Evolutionary conservation across 2,113 vertebrate genomes (phyloP).

Genomic region (Trematomus loennbergii): DNA sequence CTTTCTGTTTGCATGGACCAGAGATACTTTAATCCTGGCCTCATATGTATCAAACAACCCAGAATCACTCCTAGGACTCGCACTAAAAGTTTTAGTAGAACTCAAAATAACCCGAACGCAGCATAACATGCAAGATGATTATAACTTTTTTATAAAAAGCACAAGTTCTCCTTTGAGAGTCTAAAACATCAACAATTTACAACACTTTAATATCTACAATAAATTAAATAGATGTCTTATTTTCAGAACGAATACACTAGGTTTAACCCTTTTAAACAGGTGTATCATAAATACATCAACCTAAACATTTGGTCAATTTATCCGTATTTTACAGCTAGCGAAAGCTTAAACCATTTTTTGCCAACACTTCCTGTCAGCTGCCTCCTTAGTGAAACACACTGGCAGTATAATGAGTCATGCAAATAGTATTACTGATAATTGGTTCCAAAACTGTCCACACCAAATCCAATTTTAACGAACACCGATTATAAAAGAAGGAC

Average conservation of each 20-base stretch:
- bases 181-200: constrained; percentile 4
- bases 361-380: constrained; percentile 15
- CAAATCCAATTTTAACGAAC: constrained; percentile 35
- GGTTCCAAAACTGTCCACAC: constrained; percentile 36
- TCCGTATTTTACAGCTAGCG: background rate
- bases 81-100: constrained; percentile 26
- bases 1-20: constrained; percentile 36
- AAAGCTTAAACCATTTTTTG: background rate
- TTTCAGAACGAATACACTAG: background rate
- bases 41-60: constrained; percentile 53
- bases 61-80: constrained; percentile 26
- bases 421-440: constrained; percentile 23
- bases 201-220: constrained; percentile 1
- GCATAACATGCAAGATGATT: constrained; percentile 8
- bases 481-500: constrained; percentile 9
- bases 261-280: background rate
- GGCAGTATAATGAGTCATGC: constrained; percentile 40
- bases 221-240: background rate
- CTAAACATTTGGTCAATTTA: background rate
- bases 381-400: constrained; percentile 13
- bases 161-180: background rate
- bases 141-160: too few species aligned
- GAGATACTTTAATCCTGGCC: constrained; percentile 53
- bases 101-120: constrained; percentile 46
- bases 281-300: background rate